Percentiles rank a stretch among this genome's conserved stretches.
These are phyloP conservation scores for Hippocampus mohnikei DNA, from an alignment of 2,113 vertebrate genomes.

Conservation along the genomic window DNA sequence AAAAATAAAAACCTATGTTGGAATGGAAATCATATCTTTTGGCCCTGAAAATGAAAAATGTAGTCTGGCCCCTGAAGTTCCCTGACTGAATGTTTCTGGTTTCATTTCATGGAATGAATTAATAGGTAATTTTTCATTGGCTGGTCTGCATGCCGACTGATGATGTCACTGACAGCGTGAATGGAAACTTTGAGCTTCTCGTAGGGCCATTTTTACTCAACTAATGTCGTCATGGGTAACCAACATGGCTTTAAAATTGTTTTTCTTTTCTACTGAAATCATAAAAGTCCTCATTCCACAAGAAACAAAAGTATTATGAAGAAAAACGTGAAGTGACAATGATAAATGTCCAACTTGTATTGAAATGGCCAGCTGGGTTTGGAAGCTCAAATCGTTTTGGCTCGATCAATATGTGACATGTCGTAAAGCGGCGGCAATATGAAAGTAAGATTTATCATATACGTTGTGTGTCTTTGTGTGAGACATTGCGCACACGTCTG, in stretches of 20 bases:
- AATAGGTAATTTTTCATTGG: background rate
- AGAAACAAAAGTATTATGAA: too few species aligned
- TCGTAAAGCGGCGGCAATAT: background rate
- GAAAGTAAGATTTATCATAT: background rate
- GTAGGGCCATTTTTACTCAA: background rate
- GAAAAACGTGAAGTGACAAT: too few species aligned
- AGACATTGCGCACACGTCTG: constrained; percentile 33
- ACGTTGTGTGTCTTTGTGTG: constrained; percentile 6
- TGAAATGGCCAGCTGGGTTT: background rate
- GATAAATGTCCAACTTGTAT: background rate
- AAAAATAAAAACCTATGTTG: background rate
- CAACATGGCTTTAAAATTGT: too few species aligned
- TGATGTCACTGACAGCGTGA: background rate
- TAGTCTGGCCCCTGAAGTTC: background rate
- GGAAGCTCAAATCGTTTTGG: background rate
- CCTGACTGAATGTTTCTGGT: background rate
- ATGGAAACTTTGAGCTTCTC: background rate
- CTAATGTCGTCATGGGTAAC: too few species aligned
- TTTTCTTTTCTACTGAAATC: too few species aligned
- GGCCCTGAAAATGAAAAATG: constrained; percentile 2
- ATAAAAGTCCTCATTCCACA: too few species aligned
- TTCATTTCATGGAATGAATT: background rate
- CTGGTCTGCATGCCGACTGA: background rate
- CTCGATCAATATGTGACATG: background rate
- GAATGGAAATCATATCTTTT: background rate